Evolutionary conservation across 2,888 invertebrate species (phyloP), one percentile per base, ranked within the genome.

Genomic region (Nebria brevicollis): DNA sequence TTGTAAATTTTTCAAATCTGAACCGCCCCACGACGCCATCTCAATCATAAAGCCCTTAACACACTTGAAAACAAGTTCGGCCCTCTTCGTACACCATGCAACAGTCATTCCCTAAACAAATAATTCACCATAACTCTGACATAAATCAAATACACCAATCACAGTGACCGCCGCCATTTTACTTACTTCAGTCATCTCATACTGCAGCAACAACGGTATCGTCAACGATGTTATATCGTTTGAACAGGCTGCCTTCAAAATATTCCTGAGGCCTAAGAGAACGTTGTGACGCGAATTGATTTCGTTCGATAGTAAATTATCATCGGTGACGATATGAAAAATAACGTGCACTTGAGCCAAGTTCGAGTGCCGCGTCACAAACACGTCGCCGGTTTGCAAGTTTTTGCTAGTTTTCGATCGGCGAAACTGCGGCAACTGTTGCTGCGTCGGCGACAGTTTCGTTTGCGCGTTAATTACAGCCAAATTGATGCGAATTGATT

Each of bases 31-130:
- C 0, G 97, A 96, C 8, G 96, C 95, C 92, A 97, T 97, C 91
- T 99, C 99, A 89, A 99, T 97, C 96, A 99, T 96, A 90, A 99
- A 99, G 2, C 99, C 99, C 91, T 99, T 99, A 77, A 98, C 96
- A 90, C 99, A 99, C 90, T 99, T 99, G 87, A 98, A 97, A 82
- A 99, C 96, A 83, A 99, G 91, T 90, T 99, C 99, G 0, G 99
- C 98, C 86, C 99, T 91, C 86, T 97, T 95, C 87, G 96, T 93
- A 89, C 98, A 99, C 99, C 99, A 99, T 64, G 95, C 94, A 77
- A 97, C 95, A 0, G 98, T 98, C 97, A 98, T 96, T 87, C 96
- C 96, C 94, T 95, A 86, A n/a, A 86, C 85, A 75, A 82, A 65
- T 6, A 65, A 65, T 4, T 2, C 15, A 65, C 13, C 7, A 65